Evolutionary conservation across 2,113 vertebrate genomes (phyloP).

Genomic region (Macquaria australasica): DNA sequence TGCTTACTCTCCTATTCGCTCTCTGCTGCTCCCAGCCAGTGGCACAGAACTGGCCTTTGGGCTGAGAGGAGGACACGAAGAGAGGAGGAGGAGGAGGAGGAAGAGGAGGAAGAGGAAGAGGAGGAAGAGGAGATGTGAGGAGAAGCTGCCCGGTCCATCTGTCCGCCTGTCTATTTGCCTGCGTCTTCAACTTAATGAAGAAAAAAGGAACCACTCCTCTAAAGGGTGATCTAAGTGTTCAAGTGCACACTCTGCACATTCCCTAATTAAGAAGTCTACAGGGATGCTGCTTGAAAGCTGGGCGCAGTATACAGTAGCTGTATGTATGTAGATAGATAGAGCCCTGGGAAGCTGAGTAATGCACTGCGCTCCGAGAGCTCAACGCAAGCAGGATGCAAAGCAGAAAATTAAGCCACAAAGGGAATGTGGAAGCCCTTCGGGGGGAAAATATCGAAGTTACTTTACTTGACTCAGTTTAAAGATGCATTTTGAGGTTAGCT

Average conservation of each 20-base stretch:
- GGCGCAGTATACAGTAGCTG: conserved; percentile 56
- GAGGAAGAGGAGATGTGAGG: conserved; percentile 6
- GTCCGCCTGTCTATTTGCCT: conserved; percentile 66
- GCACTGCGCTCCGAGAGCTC: conserved; percentile 31
- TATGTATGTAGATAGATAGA: conserved; percentile 63
- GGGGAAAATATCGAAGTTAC: conserved; percentile 17
- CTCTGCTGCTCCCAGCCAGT: conserved; percentile 49
- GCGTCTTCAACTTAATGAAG: conserved; percentile 74
- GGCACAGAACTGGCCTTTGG: conserved; percentile 56
- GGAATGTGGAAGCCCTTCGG: conserved; percentile 24
- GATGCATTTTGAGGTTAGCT: conserved; percentile 30
- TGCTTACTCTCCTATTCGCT: conserved; percentile 61
- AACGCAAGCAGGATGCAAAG: conserved; percentile 60
- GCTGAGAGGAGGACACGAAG: conserved; percentile 28
- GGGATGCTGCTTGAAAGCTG: conserved; percentile 74
- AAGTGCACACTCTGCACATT: conserved; percentile 77
- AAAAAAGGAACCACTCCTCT: conserved; percentile 70
- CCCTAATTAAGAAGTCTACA: conserved; percentile 81
- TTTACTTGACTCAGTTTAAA: conserved; percentile 50
- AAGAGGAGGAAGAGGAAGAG: background rate
- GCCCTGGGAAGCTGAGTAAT: conserved; percentile 63
- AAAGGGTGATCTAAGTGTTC: conserved; percentile 77
- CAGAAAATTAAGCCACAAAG: conserved; percentile 58
- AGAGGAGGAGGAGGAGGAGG: conserved; percentile 28
- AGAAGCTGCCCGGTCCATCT: conserved; percentile 23